Percentiles rank a stretch among this genome's conserved stretches.
Evolutionary conservation across 2,888 invertebrate genomes (phyloP).

Genomic region (Gonocerus acuteangulatus): DNA sequence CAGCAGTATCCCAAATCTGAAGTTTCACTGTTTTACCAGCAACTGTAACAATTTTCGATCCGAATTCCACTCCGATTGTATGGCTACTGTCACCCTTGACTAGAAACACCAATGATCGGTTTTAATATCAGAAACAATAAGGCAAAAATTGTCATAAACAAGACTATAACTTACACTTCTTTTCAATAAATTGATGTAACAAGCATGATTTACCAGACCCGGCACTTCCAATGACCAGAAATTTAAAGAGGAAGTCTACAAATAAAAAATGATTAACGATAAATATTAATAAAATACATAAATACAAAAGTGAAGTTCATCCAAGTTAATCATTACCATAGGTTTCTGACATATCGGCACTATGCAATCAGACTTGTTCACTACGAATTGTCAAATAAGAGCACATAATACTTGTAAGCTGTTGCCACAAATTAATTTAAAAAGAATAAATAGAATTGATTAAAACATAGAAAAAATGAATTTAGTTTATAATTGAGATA

Average conservation of each 20-base stretch:
- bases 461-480: too few species aligned
- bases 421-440: too few species aligned
- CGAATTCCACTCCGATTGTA: slow-evolving; percentile 80
- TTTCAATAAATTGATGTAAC: slow-evolving; percentile 75
- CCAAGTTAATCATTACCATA: slow-evolving; percentile 3
- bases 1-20: slow-evolving; percentile 67
- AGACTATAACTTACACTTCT: slow-evolving; percentile 65
- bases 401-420: too few species aligned
- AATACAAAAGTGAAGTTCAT: background rate
- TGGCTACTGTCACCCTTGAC: slow-evolving; percentile 77
- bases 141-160: background rate
- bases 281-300: too few species aligned
- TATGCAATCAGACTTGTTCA: background rate
- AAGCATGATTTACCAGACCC: slow-evolving; percentile 77
- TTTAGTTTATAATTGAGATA: too few species aligned
- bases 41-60: slow-evolving; percentile 74
- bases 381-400: background rate
- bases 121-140: background rate
- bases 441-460: too few species aligned
- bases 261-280: slow-evolving; percentile 36
- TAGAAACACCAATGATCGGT: slow-evolving; percentile 43
- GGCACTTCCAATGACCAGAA: slow-evolving; percentile 75
- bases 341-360: slow-evolving; percentile 14
- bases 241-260: slow-evolving; percentile 76
- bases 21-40: slow-evolving; percentile 74